These are phyloP conservation scores for Catocala sponsa DNA, from an alignment of 2,888 invertebrate genomes.

Conservation along the genomic window DNA sequence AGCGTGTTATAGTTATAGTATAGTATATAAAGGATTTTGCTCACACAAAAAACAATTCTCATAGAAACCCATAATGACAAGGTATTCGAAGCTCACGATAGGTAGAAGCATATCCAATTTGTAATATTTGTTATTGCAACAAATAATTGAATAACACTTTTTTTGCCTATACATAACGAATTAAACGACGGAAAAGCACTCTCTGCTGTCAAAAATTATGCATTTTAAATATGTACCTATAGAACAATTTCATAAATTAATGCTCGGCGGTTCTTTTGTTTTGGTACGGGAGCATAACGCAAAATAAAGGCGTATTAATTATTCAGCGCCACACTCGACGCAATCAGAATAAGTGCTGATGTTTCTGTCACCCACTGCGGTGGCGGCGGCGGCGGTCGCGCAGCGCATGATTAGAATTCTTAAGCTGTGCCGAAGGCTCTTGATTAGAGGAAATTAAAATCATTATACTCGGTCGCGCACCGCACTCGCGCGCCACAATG, in stretches of 20 bases:
- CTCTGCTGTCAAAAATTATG: constrained; percentile 51
- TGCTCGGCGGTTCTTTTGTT: constrained; percentile 77
- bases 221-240: constrained; percentile 54
- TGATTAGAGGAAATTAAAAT: constrained; percentile 89
- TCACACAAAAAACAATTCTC: no score
- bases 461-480: constrained; percentile 83
- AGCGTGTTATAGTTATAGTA: no score
- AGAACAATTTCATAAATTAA: constrained; percentile 77
- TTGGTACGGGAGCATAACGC: constrained; percentile 69
- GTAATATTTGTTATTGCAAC: no score
- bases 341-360: constrained; percentile 88
- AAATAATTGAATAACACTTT: constrained; percentile 26
- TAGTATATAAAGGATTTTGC: no score
- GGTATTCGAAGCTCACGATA: no score
- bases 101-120: no score
- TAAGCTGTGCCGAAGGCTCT: constrained; percentile 86
- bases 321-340: constrained; percentile 87
- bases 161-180: no score
- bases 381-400: constrained; percentile 53
- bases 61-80: no score
- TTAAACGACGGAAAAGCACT: no score
- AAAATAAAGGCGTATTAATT: constrained; percentile 87
- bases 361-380: constrained; percentile 83
- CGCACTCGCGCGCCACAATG: constrained; percentile 74
- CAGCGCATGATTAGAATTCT: constrained; percentile 87